These are phyloP conservation scores for Marasmarcha lunaedactyla DNA, from an alignment of 2,888 invertebrate species.

Conservation along the genomic window DNA sequence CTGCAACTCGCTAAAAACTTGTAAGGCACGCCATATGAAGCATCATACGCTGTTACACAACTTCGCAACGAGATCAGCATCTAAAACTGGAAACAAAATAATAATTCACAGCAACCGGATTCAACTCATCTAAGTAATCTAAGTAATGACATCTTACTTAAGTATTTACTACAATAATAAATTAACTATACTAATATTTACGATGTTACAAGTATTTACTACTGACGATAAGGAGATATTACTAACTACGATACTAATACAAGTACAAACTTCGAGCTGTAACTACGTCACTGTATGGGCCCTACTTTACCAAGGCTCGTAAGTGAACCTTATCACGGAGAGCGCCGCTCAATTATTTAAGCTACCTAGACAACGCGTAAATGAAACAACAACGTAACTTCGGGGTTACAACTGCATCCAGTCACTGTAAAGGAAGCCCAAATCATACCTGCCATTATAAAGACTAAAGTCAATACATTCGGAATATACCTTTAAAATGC, in stretches of 20 bases:
- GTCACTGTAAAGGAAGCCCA: constrained; percentile 3
- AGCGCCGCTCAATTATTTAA: constrained; percentile 3
- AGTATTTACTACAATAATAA: no score
- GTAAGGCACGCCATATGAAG: constrained; percentile 6
- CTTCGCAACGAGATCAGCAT: neutral
- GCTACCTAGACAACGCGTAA: neutral
- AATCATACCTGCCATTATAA: constrained; percentile 1
- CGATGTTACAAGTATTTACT: no score
- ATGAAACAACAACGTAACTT: neutral
- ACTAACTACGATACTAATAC: constrained; percentile 2
- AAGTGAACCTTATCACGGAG: constrained; percentile 3
- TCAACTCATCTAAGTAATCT: no score
- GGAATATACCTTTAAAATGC: constrained; percentile 4
- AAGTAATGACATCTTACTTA: no score
- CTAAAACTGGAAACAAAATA: neutral
- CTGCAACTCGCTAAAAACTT: constrained; percentile 6
- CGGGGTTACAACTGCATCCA: constrained; percentile 1
- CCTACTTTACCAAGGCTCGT: constrained; percentile 2
- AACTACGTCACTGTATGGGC: neutral
- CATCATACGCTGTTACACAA: constrained; percentile 3
- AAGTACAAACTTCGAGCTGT: neutral
- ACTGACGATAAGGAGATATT: constrained; percentile 2
- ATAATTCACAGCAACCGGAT: neutral
- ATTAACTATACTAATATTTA: no score
- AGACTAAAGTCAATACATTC: neutral